Percentiles rank a stretch among this genome's conserved stretches.
Evolutionary conservation across 2,888 invertebrate genomes (phyloP).

Genomic region (Drosophila anomelani): DNA sequence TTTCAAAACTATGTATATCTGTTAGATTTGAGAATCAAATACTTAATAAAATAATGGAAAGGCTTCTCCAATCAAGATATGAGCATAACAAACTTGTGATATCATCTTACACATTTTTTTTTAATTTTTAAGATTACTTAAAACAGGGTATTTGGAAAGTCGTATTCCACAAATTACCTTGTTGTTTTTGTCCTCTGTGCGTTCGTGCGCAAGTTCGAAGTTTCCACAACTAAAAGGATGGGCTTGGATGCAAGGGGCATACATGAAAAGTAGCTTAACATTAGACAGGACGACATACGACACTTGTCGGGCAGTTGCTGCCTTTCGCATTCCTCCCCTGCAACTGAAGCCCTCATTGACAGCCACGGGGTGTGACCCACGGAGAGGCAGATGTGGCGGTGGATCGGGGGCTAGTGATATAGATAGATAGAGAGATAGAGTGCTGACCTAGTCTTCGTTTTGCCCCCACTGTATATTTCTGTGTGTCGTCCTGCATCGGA

Average conservation of each 20-base stretch:
- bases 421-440: slow-evolving; percentile 29
- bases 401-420: slow-evolving; percentile 23
- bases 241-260: slow-evolving; percentile 35
- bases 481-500: slow-evolving; percentile 4
- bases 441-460: slow-evolving; percentile 40
- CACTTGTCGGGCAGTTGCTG: slow-evolving; percentile 64
- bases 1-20: too few relatives aligned
- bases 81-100: too few relatives aligned
- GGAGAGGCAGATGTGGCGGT: slow-evolving; percentile 6
- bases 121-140: neutral
- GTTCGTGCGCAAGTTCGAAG: slow-evolving; percentile 55
- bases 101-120: neutral
- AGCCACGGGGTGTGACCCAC: slow-evolving; percentile 48
- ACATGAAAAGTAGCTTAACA: slow-evolving; percentile 79
- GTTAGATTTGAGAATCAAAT: too few relatives aligned
- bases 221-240: slow-evolving; percentile 27
- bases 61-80: neutral
- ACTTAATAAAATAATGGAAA: neutral
- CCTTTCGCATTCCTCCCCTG: slow-evolving; percentile 15
- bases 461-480: slow-evolving; percentile 16
- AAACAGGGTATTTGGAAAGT: neutral
- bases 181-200: slow-evolving; percentile 37
- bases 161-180: neutral
- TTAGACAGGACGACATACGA: slow-evolving; percentile 69
- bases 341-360: slow-evolving; percentile 59